Evolutionary conservation across 2,797 vertebrate genomes (phyloP).

Genomic region (Meda fulgida): DNA sequence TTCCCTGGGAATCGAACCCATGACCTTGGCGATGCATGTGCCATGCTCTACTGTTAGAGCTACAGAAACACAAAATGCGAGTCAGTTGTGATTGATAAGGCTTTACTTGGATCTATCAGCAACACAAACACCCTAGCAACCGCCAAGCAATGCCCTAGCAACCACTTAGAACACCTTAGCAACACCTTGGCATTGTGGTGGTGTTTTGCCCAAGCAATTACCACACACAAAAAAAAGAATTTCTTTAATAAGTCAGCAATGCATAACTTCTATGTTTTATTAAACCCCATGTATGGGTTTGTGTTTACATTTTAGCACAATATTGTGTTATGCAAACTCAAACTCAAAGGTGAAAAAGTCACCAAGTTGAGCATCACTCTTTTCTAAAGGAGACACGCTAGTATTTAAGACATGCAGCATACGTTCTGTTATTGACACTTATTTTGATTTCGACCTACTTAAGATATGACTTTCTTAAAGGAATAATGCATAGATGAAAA

Average conservation of each 20-base stretch:
- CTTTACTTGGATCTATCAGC: not conserved
- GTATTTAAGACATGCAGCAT: constrained; percentile 2
- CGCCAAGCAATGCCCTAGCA: not conserved
- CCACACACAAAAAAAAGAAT: not conserved
- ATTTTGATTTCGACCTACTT: constrained; percentile 23
- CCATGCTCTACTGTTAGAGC: too few relatives aligned
- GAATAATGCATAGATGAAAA: constrained; percentile 22
- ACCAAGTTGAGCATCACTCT: not conserved
- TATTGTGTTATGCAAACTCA: not conserved
- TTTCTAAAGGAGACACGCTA: constrained; percentile 2
- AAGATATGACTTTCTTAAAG: constrained; percentile 5
- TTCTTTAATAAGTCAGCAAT: not conserved
- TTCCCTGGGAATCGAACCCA: too few relatives aligned
- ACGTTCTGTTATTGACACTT: constrained; percentile 3
- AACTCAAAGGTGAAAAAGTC: constrained; percentile 6
- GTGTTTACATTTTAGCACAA: not conserved
- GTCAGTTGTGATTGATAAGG: not conserved
- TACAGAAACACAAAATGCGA: not conserved
- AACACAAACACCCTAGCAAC: not conserved
- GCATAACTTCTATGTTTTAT: not conserved
- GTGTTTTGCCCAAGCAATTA: not conserved
- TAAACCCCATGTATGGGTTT: not conserved
- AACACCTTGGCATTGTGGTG: not conserved
- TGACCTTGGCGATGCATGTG: too few relatives aligned
- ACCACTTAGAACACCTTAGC: not conserved